Base-by-base conservation (phyloP, 2,888 invertebrate species). In the Creontiades dilutus region DNA sequence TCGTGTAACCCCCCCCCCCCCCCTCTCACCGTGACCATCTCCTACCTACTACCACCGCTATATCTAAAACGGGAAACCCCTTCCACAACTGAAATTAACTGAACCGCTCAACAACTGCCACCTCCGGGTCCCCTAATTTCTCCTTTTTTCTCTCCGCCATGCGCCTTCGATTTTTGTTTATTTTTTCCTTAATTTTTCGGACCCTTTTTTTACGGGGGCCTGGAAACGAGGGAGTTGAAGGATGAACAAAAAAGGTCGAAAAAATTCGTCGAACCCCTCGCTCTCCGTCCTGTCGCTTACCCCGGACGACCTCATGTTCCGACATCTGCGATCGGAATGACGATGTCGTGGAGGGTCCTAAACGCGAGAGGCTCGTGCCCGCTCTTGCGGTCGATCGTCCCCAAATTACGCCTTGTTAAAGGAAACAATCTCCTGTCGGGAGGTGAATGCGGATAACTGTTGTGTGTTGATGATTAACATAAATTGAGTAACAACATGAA, bases 71-170 rank as follows among this genome's bases (percentile, higher is more conserved):
- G 61, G 19, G 61, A 61, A 61, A 2, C n/a, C n/a, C 61, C 19
- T 61, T 19, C 61, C 16, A 4, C 3, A 16, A 52, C 14, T n/a
- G n/a, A 61, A 61, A 61, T 61, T 61, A 61, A 61, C 81, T 48
- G 81, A 80, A 80, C 81, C 81, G 81, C 81, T 81, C 48, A 19
- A 48, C 81, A 81, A 81, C 81, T 81, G 81, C 81, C 81, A 81
- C 80, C 37, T 37, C 80, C 52, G 52, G 52, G 52, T 52, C 52
- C 80, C 81, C 47, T 81, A 47, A 81, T 81, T 81, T 48, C 48
- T 19, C n/a, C 14, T 37, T 80, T 81, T 81, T 81, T 81, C 19
- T 19, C 52, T 12, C 52, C 52, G 52, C 16, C 16, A 16, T 52
- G 14, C 52, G 9, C 61, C 61, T 19, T 61, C 61, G 61, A 61